Base-by-base conservation (phyloP, 2,113 vertebrate species). In the Podilymbus podiceps region DNA sequence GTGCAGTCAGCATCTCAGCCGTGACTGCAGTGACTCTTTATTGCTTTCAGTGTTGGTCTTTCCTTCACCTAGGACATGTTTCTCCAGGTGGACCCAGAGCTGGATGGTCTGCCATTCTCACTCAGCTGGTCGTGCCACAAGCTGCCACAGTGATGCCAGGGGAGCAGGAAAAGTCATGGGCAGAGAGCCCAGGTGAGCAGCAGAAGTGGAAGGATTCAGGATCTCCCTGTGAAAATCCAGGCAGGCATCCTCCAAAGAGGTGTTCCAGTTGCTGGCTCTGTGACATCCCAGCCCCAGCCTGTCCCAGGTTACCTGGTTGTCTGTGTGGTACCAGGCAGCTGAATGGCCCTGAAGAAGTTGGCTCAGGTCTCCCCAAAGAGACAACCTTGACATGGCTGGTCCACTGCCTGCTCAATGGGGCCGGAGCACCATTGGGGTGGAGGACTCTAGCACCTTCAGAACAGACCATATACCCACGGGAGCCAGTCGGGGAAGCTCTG, bases 381-480 rank as follows among this genome's bases (percentile, higher is more conserved):
- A 59, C 8, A 52, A 6, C 44, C 38, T 30, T 2, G 3, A 35
- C 3, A 0, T 56, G 68, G 25, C 33, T 8, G 2, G 27, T 27
- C 9, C 3, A 16, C 35, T 50, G 31, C 25, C 47, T 50, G 53
- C 21, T 42, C 35, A 8, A 24, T n/a, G 46, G n/a, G n/a, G 64
- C 4, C 20, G 35, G 22, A 75, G 15, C 30, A 35, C 13, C 18
- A 8, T 35, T 75, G 68, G 24, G 42, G 2, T 63, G n/a, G 40
- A 6, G 28, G 28, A 7, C 33, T 20, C 28, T 38, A 87, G 40
- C 50, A 19, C 59, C 55, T 49, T 71, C 71, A 73, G 25, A 63
- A 35, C 13, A n/a, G 31, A 25, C 5, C 25, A 3, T 1, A 1
- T 14, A 5, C 22, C 58, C 9, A n/a, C 1, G 2, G 38, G 5